Conservation (phyloP, 2,888 invertebrate genomes). For the Prosopocoilus inquinatus region DNA sequence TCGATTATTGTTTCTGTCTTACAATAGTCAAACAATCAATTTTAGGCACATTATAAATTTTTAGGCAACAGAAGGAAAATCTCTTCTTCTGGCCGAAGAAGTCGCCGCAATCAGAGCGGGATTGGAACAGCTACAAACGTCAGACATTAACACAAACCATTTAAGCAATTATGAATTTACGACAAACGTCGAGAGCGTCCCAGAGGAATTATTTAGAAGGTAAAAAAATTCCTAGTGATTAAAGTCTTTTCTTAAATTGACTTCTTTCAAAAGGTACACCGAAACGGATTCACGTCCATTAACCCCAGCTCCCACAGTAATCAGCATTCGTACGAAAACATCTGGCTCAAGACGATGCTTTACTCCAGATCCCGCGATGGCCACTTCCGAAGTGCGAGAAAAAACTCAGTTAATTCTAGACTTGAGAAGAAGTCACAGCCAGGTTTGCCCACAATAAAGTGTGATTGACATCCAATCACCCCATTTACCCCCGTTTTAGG, state of each 20-base stretch:
- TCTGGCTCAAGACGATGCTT: conserved; percentile 66
- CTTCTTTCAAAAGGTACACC: conserved; percentile 59
- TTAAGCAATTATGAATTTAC: background rate
- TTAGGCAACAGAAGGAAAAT: conserved; percentile 42
- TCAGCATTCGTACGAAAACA: conserved; percentile 69
- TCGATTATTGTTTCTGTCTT: too few species aligned
- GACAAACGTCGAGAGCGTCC: conserved; percentile 63
- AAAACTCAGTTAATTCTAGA: conserved; percentile 72
- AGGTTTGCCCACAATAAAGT: conserved; percentile 47
- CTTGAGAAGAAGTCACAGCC: conserved; percentile 65
- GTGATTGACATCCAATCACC: background rate
- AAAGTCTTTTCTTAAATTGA: background rate
- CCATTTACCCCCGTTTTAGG: conserved; percentile 40
- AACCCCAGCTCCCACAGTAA: conserved; percentile 76
- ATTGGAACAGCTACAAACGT: conserved; percentile 33
- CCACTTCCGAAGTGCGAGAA: conserved; percentile 49
- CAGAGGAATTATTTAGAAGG: conserved; percentile 72
- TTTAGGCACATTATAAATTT: background rate
- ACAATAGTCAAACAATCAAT: too few species aligned
- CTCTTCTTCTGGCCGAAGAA: conserved; percentile 44
- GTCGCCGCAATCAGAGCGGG: conserved; percentile 43
- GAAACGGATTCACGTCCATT: conserved; percentile 81
- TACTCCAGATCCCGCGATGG: conserved; percentile 65
- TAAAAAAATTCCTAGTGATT: conserved; percentile 28
- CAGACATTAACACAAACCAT: conserved; percentile 6